Evolutionary conservation across 2,888 invertebrate species (phyloP), one percentile per base, ranked within the genome.

Genomic region (Drosophila mimetica): DNA sequence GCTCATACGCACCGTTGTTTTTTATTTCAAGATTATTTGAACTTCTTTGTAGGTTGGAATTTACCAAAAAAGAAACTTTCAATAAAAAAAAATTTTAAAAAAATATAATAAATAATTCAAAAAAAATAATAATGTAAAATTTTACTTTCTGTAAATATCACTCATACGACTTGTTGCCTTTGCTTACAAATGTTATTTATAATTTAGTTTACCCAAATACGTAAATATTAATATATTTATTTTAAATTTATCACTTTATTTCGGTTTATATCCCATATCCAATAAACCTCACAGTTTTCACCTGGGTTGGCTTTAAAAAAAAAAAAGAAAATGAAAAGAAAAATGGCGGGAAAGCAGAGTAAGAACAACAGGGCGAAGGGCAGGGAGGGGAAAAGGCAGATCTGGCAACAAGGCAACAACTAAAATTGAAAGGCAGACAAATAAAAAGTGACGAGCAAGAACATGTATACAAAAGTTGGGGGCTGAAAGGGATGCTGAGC

Each of bases 381-480:
- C 11, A 9, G 16, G n/a, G n/a, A 7, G 7, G n/a, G 8, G n/a
- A 1, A 13, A 11, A 30, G 54, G 39, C 37, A 39, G 57, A 32
- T 48, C 22, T 32, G 36, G 30, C 60, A 44, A 66, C 66, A 64
- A 64, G 57, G 69, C 51, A 66, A 58, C 67, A 69, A 69, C 69
- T 66, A 58, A 66, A 69, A 69, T 66, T 66, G 67, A 69, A 69
- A 69, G 67, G 69, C 69, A 69, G 67, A 67, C 66, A 46, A 52
- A 50, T 51, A 51, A 55, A 55, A 67, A 67, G 44, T 55, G 67
- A 55, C 34, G 55, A 67, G 22, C 28, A 54, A 41, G 50, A 46
- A 53, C 50, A 14, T 11, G 32, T 9, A 42, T 14, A 9, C n/a
- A 28, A 5, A 11, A 32, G n/a, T n/a, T 8, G 16, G 16, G 14